Evolutionary conservation across 2,113 vertebrate species (phyloP).

Genomic region (Pterocles burchelli): DNA sequence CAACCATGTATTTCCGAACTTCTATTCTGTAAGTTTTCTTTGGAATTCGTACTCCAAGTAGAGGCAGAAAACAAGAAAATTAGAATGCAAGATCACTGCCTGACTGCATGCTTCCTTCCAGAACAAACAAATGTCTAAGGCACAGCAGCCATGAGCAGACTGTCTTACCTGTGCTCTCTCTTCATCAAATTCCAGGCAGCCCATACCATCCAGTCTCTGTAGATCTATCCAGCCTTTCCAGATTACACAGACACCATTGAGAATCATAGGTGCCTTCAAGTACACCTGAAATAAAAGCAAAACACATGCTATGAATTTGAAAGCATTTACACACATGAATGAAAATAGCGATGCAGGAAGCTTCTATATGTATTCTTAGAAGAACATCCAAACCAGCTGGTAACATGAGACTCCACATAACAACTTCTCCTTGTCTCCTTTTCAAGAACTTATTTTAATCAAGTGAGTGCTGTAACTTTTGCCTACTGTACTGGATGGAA

Average conservation of each 20-base stretch:
- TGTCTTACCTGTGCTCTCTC: constrained; percentile 93
- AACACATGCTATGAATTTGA: not conserved
- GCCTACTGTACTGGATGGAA: constrained; percentile 22
- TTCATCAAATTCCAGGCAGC: constrained; percentile 96
- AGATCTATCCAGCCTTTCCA: constrained; percentile 99
- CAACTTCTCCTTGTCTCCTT: constrained; percentile 29
- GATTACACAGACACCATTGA: constrained; percentile 98
- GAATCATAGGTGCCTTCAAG: constrained; percentile 97
- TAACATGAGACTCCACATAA: constrained; percentile 30
- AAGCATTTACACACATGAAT: not conserved
- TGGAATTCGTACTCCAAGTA: not conserved
- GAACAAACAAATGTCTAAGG: not conserved
- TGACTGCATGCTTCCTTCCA: not conserved
- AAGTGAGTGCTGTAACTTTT: constrained; percentile 1
- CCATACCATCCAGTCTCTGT: constrained; percentile 97
- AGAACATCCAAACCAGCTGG: constrained; percentile 33
- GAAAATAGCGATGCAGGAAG: not conserved
- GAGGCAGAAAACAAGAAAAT: not conserved
- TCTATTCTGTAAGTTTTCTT: not conserved
- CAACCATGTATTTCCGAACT: not conserved
- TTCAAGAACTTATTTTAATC: constrained; percentile 38
- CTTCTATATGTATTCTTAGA: not conserved
- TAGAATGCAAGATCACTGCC: accelerated
- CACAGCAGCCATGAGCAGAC: not conserved
- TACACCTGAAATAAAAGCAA: constrained; percentile 84